Evolutionary conservation across 2,113 vertebrate genomes (phyloP).

Genomic region (cattle (Bos taurus)): ARS-UCD2.0 NC_037333.1:71026501-71027000

Average conservation of each 20-base stretch:
- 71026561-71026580: background rate
- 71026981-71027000: background rate
- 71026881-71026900: background rate
- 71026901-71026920: background rate
- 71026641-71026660: background rate
- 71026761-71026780: background rate
- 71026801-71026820: background rate
- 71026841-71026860: background rate
- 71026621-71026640: background rate
- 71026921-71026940: background rate
- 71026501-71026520: background rate
- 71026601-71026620: background rate
- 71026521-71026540: background rate
- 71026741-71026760: background rate
- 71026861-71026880: background rate
- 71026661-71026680: background rate
- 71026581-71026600: background rate
- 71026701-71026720: background rate
- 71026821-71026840: background rate
- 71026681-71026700: background rate
- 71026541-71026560: background rate
- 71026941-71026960: background rate
- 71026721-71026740: background rate
- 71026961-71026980: background rate
- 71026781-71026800: background rate